phyloP scores from a whole-genome alignment of 2,113 vertebrate genomes.

The Pristiophorus japonicus region DNA sequence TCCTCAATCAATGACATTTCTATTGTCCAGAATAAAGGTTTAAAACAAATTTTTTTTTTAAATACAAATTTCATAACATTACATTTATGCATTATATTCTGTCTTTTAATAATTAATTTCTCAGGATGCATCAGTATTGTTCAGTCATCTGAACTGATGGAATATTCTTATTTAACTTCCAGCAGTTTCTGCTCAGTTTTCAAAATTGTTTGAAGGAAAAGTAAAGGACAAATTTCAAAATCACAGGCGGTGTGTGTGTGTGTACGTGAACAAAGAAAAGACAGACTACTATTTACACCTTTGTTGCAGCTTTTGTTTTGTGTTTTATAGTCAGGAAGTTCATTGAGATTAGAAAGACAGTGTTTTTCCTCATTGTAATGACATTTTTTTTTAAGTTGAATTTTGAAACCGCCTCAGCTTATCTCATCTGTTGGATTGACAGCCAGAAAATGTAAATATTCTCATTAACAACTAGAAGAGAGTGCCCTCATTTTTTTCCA shows the following conservation, averaged over 20 bases:
- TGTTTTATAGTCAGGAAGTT: neutral
- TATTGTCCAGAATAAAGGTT: neutral
- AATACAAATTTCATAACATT: neutral
- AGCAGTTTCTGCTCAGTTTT: neutral
- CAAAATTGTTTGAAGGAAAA: neutral
- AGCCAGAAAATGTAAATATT: no score
- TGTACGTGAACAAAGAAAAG: neutral
- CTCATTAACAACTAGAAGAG: no score
- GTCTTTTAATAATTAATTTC: neutral
- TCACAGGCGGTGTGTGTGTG: no score
- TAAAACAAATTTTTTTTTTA: neutral
- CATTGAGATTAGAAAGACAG: neutral
- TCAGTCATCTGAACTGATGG: neutral
- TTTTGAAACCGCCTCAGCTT: neutral
- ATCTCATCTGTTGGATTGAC: neutral
- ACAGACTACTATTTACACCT: neutral
- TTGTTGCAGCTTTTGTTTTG: neutral
- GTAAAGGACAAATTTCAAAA: neutral
- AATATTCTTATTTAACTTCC: neutral
- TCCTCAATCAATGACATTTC: neutral
- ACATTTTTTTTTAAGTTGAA: neutral
- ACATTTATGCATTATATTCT: neutral
- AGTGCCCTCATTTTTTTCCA: no score
- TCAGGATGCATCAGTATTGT: neutral
- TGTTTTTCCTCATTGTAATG: neutral